Base-by-base conservation (phyloP, 2,113 vertebrate genomes). In the Thinocorus orbignyianus region DNA sequence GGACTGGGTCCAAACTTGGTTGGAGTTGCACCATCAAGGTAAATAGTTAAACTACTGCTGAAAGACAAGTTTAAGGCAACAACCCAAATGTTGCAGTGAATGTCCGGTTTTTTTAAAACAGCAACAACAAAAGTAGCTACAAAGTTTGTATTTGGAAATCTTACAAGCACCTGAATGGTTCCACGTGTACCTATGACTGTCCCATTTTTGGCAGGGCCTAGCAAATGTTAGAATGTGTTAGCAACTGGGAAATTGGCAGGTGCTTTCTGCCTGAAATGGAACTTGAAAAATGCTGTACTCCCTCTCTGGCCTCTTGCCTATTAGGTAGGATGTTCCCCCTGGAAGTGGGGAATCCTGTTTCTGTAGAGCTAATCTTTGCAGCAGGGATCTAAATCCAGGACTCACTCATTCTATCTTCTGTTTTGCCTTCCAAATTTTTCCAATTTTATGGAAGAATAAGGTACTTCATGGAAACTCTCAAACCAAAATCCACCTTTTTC, bases 21-120 rank as follows among this genome's bases (percentile, higher is more conserved):
- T 88, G 99, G 99, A 73, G 99, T 99, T 62, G 99, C 99, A 33
- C 99, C 99, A 60, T 99, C 99, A 94, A 99, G 99, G 99, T 99
- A 99, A 97, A 95, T 88, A 51, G 79, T 87, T 92, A 49, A 84
- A 37, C 88, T 74, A 0, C n/a, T 78, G 42, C 61, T 61, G 76
- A 91, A 93, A 87, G 33, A 23, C 61, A 48, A 15, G 5, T 85
- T 77, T 81, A 37, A 81, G 57, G 39, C 83, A 57, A 44, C 31
- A 81, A 72, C 60, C 42, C 37, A 54, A 80, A 86, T 55, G 51
- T 78, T 81, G 16, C 31, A 64, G 51, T 70, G 3, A 12, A 8
- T 46, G 31, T 37, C 62, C 39, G 8, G 10, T 39, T 49, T 35
- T 7, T 25, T 60, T 6, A 46, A 12, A 57, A 72, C 46, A 89